Percentiles rank a stretch among this genome's conserved stretches.
Evolutionary conservation across 2,113 vertebrate species (phyloP).

Genomic region (Eulemur rufifrons): DNA sequence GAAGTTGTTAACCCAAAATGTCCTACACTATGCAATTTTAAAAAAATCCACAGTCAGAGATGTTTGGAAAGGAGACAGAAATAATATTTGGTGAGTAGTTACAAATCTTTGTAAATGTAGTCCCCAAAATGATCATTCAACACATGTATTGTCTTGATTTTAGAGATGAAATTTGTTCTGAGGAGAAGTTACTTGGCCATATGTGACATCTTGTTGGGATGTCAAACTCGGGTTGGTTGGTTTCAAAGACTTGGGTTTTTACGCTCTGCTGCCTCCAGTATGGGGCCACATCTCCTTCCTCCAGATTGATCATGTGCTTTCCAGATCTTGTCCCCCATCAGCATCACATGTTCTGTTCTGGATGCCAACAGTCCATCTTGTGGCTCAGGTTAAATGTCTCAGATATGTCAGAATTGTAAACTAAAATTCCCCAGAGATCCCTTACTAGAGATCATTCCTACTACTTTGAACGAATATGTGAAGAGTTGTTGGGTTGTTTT

Average conservation of each 20-base stretch:
- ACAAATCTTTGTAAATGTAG: background rate
- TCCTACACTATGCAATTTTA: background rate
- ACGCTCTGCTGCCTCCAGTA: background rate
- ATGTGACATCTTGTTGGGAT: background rate
- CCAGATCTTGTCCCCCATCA: background rate
- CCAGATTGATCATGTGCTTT: background rate
- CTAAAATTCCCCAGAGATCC: background rate
- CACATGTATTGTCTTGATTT: background rate
- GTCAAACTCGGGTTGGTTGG: background rate
- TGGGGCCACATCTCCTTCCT: background rate
- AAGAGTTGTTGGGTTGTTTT: background rate
- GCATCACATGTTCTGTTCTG: background rate
- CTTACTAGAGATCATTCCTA: background rate
- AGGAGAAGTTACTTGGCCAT: background rate
- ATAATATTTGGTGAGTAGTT: background rate
- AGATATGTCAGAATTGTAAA: background rate
- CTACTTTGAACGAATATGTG: background rate
- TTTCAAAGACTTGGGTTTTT: background rate
- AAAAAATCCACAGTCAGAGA: background rate
- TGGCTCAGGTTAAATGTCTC: background rate
- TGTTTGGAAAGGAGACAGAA: background rate
- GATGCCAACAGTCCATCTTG: background rate
- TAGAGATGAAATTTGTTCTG: slow-evolving; percentile 2
- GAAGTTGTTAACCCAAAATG: background rate
- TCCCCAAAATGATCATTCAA: background rate